These are phyloP conservation scores for Phalacrocorax brasilianus DNA, from an alignment of 2,113 vertebrate species.

Conservation along the genomic window DNA sequence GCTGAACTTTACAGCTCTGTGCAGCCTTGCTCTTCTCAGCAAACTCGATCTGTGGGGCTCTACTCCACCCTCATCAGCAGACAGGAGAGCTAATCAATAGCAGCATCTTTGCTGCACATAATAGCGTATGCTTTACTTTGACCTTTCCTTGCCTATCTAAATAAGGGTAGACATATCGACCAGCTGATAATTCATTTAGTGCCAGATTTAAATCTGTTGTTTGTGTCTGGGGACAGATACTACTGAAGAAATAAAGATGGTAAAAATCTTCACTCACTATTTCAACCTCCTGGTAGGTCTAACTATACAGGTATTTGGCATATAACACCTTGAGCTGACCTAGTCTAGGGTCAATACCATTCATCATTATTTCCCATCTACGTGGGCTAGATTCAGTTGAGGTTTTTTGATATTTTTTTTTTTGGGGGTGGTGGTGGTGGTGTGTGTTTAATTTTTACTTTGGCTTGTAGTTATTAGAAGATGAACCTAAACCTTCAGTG, in stretches of 20 bases:
- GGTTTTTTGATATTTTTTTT: too few relatives aligned
- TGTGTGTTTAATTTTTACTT: neutral
- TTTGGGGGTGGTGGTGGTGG: too few relatives aligned
- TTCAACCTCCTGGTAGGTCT: neutral
- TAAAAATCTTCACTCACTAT: neutral
- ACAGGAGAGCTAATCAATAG: neutral
- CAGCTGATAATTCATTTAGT: neutral
- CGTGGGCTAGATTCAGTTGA: fast-evolving
- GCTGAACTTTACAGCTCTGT: neutral
- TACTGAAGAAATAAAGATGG: neutral
- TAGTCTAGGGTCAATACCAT: neutral
- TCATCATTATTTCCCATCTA: neutral
- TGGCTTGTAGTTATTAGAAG: neutral
- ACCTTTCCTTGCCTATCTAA: neutral
- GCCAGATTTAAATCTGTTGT: neutral
- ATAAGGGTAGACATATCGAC: neutral
- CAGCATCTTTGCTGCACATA: neutral
- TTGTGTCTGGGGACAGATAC: neutral
- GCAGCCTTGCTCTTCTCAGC: neutral
- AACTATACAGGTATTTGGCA: neutral
- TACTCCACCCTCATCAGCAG: neutral
- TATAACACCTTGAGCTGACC: neutral
- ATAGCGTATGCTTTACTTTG: neutral
- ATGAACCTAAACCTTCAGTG: neutral
- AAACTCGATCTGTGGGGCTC: neutral